A percentile compares a stretch with the other conserved stretches of the same genome.
These are phyloP conservation scores for Mallotus villosus DNA, from an alignment of 2,797 vertebrate genomes.

Conservation along the genomic window DNA sequence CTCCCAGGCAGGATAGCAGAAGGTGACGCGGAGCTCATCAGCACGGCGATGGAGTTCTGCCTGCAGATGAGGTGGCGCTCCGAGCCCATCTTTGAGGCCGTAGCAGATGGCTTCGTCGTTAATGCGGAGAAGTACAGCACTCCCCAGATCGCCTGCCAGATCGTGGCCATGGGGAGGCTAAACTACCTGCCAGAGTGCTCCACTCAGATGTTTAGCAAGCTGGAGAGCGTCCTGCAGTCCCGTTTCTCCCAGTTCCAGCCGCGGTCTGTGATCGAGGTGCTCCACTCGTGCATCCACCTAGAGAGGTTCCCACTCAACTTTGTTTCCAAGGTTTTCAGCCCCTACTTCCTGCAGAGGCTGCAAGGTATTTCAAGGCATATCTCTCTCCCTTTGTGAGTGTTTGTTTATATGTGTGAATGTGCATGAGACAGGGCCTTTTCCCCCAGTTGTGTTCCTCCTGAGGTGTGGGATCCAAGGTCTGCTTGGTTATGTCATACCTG, in stretches of 20 bases:
- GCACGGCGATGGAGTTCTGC: conserved; percentile 50
- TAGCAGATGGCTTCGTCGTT: conserved; percentile 46
- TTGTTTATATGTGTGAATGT: neutral
- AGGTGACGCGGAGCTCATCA: conserved; percentile 45
- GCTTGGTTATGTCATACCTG: neutral
- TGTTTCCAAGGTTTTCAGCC: conserved; percentile 43
- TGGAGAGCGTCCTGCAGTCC: conserved; percentile 46
- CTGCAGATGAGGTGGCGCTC: conserved; percentile 47
- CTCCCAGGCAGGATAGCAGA: conserved; percentile 25
- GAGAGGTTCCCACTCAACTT: conserved; percentile 54
- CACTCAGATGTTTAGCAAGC: conserved; percentile 51
- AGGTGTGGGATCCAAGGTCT: neutral
- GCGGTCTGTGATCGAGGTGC: conserved; percentile 39
- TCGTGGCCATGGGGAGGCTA: conserved; percentile 50
- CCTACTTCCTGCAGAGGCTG: conserved; percentile 42
- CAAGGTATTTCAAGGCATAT: conserved; percentile 23
- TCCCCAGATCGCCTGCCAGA: conserved; percentile 48
- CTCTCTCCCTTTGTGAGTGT: neutral
- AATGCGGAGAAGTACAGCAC: conserved; percentile 38
- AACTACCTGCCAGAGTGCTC: conserved; percentile 56
- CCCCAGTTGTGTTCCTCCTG: neutral
- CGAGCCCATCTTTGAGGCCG: conserved; percentile 41
- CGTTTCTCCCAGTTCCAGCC: conserved; percentile 54
- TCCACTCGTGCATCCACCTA: conserved; percentile 55
- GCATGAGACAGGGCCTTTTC: neutral